Conservation (phyloP, 2,797 vertebrate genomes). For the Nannoperca australis region DNA sequence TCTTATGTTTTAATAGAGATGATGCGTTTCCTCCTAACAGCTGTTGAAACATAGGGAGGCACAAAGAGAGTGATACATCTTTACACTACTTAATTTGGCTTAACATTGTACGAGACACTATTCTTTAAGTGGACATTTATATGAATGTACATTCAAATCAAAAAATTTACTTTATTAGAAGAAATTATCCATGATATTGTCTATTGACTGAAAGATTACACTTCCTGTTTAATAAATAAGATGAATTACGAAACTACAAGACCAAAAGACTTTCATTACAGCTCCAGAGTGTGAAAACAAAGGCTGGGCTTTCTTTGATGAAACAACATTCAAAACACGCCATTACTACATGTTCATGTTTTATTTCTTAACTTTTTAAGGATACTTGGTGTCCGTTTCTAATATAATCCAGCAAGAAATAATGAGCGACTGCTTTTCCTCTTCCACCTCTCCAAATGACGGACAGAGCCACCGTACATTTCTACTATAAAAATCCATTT, state of each 20-base stretch:
- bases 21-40: conserved; percentile 48
- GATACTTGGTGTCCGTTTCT: conserved; percentile 82
- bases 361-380: conserved; percentile 89
- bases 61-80: conserved; percentile 60
- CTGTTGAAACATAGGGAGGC: conserved; percentile 43
- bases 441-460: conserved; percentile 83
- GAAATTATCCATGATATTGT: conserved; percentile 57
- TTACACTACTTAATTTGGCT: conserved; percentile 78
- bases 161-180: conserved; percentile 60
- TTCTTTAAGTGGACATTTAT: conserved; percentile 59
- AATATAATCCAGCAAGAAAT: conserved; percentile 88
- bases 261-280: conserved; percentile 42
- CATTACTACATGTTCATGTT: conserved; percentile 75
- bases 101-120: conserved; percentile 77
- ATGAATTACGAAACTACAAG: conserved; percentile 59
- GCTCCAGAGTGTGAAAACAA: conserved; percentile 26
- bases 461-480: conserved; percentile 83
- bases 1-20: conserved; percentile 40
- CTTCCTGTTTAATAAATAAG: conserved; percentile 77
- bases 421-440: conserved; percentile 53
- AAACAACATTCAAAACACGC: conserved; percentile 69
- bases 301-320: conserved; percentile 17
- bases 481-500: conserved; percentile 93
- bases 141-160: conserved; percentile 71
- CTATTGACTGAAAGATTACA: conserved; percentile 69